Conservation (phyloP, 2,888 invertebrate genomes). For the Neoitamus cyanurus region DNA sequence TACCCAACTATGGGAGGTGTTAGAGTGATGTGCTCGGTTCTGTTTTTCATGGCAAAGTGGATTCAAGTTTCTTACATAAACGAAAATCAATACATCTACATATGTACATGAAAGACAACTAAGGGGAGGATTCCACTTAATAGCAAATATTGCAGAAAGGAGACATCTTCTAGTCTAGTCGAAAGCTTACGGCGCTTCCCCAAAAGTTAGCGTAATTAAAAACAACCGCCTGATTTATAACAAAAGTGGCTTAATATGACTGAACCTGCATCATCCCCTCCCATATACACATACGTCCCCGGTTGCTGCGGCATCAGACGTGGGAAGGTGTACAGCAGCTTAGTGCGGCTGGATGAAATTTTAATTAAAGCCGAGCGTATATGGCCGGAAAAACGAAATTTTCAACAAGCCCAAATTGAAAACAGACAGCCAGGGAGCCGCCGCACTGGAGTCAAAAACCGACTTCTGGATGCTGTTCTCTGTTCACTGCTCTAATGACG, state of each 20-base stretch:
- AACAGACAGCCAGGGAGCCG: neutral
- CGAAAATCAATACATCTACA: neutral
- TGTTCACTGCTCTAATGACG: constrained; percentile 13
- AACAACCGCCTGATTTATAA: constrained; percentile 1
- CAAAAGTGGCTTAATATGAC: neutral
- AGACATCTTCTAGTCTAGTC: neutral
- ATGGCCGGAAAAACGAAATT: constrained; percentile 15
- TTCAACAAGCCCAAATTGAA: constrained; percentile 31
- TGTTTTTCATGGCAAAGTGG: too few relatives aligned
- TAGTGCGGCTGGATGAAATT: neutral
- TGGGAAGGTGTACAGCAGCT: neutral
- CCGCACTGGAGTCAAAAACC: neutral
- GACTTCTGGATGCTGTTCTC: neutral
- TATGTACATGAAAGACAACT: neutral
- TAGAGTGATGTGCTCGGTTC: too few relatives aligned
- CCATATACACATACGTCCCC: neutral
- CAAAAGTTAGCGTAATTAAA: constrained; percentile 13
- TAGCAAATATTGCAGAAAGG: neutral
- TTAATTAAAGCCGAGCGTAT: constrained; percentile 12
- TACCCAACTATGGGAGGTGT: too few relatives aligned
- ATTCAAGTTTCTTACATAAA: too few relatives aligned
- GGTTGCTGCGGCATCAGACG: neutral
- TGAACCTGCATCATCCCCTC: neutral
- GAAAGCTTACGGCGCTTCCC: neutral
- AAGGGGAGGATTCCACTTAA: neutral